Base-by-base conservation (phyloP, 2,888 invertebrate genomes). In the Drosophila rellima region DNA sequence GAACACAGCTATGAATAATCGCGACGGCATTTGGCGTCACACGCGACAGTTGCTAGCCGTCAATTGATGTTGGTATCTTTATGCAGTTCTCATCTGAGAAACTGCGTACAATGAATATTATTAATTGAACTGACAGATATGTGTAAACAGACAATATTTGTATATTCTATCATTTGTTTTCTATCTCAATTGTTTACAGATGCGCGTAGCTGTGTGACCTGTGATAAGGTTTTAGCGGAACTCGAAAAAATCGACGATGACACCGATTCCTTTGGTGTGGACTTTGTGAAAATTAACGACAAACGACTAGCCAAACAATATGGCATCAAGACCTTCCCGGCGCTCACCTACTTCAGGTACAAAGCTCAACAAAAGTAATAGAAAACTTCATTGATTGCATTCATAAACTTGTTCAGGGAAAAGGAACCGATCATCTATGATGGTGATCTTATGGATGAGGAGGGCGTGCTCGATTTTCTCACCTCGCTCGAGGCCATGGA, bases 401-500 rank as follows among this genome's bases (percentile, higher is more conserved):
- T 5, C 5, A 10, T 18, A 0, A 15, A 31, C 18, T 5, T 42
- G 7, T 2, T 31, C 50, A 96, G 98, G 93, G 97, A 98, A 93
- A 97, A 97, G 93, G 97, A 98, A 94, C 98, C 98, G 92, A 98
- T 98, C 93, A 96, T 98, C 92, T 98, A 98, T 93, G 98, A 98
- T 94, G 98, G 97, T 94, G 98, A 98, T 94, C 94, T 98, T 93
- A 97, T 97, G 97, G 97, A 98, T 93, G 98, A 98, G 93, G 97
- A 97, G 93, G 96, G 95, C 92, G 98, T 98, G 82, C 94, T 98
- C 92, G 97, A 98, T 94, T 98, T 98, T 94, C 94, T 98, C 89
- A 98, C 98, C 90, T 97, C 97, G 92, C 94, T 98, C 90, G 98
- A 98, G 94, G 97, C 98, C 82, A 97, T 98, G 97, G 98, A 98